Evolutionary conservation across 2,113 vertebrate species (phyloP).

Genomic region (Empidonax traillii): DNA sequence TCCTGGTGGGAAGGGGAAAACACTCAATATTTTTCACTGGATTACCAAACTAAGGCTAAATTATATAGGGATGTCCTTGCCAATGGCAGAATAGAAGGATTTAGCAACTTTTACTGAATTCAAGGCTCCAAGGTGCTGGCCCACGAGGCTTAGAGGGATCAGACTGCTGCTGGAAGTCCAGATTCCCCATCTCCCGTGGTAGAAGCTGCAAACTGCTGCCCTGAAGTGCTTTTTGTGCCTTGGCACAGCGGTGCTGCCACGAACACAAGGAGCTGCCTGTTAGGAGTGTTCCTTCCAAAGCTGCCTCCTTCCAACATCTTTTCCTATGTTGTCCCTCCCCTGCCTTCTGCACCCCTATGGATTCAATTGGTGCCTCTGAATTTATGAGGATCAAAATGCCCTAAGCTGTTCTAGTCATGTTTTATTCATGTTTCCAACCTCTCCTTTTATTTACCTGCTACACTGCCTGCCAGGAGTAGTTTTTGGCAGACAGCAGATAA

Average conservation of each 20-base stretch:
- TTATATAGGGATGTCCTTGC: neutral
- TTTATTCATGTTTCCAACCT: conserved; percentile 60
- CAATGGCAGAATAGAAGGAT: neutral
- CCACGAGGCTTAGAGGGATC: accelerated
- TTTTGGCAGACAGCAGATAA: conserved; percentile 59
- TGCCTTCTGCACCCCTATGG: neutral
- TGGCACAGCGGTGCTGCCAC: neutral
- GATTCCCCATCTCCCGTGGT: accelerated
- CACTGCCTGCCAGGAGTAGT: conserved; percentile 10
- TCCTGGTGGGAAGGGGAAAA: neutral
- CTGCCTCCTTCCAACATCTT: neutral
- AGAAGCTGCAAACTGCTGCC: neutral
- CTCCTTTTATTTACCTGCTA: conserved; percentile 50
- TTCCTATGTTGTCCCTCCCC: neutral
- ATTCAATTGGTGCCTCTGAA: neutral
- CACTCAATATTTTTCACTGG: neutral
- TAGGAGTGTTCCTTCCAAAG: neutral
- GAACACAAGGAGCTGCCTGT: neutral
- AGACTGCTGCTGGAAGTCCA: neutral
- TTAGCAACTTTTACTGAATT: neutral
- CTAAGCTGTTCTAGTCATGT: conserved; percentile 1
- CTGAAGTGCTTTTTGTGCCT: neutral
- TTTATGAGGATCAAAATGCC: conserved; percentile 9
- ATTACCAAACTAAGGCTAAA: neutral
- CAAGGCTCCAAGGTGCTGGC: neutral